Conservation (phyloP, 2,888 invertebrate genomes). For the Octodonta nipae region DNA sequence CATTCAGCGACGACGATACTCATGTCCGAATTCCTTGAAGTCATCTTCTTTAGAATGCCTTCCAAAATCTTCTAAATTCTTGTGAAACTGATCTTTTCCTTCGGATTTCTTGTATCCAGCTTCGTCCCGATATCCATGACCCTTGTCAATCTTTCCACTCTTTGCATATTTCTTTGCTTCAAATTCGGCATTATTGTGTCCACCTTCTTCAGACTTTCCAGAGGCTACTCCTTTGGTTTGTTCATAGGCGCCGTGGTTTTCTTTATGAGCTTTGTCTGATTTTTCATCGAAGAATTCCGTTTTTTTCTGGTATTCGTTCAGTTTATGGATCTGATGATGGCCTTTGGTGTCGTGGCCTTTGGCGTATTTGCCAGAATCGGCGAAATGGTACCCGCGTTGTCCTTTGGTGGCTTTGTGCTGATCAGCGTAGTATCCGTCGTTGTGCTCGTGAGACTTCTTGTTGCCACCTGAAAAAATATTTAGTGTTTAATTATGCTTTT, state of each 20-base stretch:
- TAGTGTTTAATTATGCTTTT: no score
- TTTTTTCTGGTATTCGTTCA: slow-evolving; percentile 69
- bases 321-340: slow-evolving; percentile 64
- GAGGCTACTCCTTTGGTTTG: slow-evolving; percentile 20
- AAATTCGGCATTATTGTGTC: slow-evolving; percentile 12
- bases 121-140: slow-evolving; percentile 57
- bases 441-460: slow-evolving; percentile 50
- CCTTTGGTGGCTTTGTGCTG: slow-evolving; percentile 52
- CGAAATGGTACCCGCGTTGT: slow-evolving; percentile 43
- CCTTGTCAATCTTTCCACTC: slow-evolving; percentile 60
- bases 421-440: slow-evolving; percentile 50
- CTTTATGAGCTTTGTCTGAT: slow-evolving; percentile 61
- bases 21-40: slow-evolving; percentile 46
- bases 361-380: slow-evolving; percentile 56
- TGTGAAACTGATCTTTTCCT: slow-evolving; percentile 30
- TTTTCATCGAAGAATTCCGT: slow-evolving; percentile 70
- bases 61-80: slow-evolving; percentile 33
- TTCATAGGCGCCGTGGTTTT: slow-evolving; percentile 61
- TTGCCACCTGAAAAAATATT: slow-evolving; percentile 41
- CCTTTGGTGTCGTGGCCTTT: slow-evolving; percentile 73
- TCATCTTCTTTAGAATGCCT: slow-evolving; percentile 60
- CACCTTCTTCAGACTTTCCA: slow-evolving; percentile 10
- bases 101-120: slow-evolving; percentile 58
- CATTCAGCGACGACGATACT: no score
- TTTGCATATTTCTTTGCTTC: slow-evolving; percentile 43